Evolutionary conservation across 92 coral and sea anemone genomes (phyloP).

Genomic region (Chrysogorgia sp.): DNA sequence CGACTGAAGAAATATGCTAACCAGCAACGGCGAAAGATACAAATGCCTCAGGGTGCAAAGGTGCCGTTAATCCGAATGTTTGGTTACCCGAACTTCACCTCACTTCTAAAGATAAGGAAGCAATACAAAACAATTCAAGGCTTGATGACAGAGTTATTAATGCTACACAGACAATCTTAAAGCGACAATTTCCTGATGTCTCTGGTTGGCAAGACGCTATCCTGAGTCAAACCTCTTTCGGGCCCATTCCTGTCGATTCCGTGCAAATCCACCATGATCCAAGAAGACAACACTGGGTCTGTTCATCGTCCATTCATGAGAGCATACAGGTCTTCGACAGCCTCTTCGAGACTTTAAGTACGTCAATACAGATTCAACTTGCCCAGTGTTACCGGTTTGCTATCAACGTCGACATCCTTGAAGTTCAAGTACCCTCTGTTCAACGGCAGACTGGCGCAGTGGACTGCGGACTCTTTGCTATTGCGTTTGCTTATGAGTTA

Average conservation of each 20-base stretch:
- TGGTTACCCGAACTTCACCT: too few relatives aligned
- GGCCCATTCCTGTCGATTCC: conserved; percentile 36
- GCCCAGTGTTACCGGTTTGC: too few relatives aligned
- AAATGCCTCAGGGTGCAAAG: conserved; percentile 43
- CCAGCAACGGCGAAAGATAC: conserved; percentile 53
- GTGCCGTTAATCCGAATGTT: conserved; percentile 9
- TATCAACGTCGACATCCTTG: too few relatives aligned
- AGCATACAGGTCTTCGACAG: too few relatives aligned
- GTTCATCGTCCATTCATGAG: too few relatives aligned
- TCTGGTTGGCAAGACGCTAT: conserved; percentile 61
- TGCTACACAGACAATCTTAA: conserved; percentile 47
- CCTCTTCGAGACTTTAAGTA: too few relatives aligned
- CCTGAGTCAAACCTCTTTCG: conserved; percentile 53
- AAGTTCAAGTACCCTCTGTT: too few relatives aligned
- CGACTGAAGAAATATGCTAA: conserved; percentile 60
- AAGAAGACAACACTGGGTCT: conserved; percentile 65
- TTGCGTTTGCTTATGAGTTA: too few relatives aligned
- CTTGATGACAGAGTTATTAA: conserved; percentile 58
- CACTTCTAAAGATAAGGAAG: too few relatives aligned
- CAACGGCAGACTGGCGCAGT: too few relatives aligned
- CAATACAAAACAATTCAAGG: conserved; percentile 45
- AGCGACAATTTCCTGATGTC: conserved; percentile 42
- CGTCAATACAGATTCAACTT: too few relatives aligned
- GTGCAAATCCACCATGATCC: conserved; percentile 62
- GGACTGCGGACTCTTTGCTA: too few relatives aligned